Conservation (phyloP, 2,888 invertebrate genomes). For the Rhodophaea formosa region DNA sequence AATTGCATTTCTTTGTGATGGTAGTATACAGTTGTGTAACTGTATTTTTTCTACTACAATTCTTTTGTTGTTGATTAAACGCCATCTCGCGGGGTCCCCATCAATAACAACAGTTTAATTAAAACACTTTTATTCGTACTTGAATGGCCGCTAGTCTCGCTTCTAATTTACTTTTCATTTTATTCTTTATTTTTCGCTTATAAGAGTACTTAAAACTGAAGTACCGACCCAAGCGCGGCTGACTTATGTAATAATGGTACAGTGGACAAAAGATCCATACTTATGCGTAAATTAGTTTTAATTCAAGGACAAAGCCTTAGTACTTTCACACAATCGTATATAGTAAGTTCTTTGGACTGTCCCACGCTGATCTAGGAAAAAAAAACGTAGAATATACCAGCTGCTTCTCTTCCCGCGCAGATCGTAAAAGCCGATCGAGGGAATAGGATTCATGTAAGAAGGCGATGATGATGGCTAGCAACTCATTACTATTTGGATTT, state of each 20-base stretch:
- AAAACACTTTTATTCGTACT: slow-evolving; percentile 75
- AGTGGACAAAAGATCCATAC: no score
- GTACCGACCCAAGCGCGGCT: slow-evolving; percentile 36
- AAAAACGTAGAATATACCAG: no score
- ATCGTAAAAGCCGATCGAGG: no score
- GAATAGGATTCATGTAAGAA: no score
- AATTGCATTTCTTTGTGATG: slow-evolving; percentile 27
- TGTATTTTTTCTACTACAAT: neutral
- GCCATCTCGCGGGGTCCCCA: slow-evolving; percentile 77
- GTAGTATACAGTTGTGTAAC: slow-evolving; percentile 18
- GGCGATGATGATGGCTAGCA: no score
- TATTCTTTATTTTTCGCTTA: slow-evolving; percentile 55
- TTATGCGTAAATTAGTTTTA: no score
- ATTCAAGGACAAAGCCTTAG: no score
- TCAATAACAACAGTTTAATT: slow-evolving; percentile 80
- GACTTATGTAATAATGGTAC: neutral
- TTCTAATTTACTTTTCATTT: slow-evolving; percentile 64
- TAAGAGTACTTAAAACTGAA: slow-evolving; percentile 48
- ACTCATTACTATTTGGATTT: no score
- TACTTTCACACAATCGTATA: no score
- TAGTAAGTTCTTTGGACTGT: no score
- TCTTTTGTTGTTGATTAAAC: slow-evolving; percentile 66
- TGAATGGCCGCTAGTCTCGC: slow-evolving; percentile 61
- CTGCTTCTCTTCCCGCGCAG: no score
- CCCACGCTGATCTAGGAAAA: no score